A percentile compares a stretch with the other conserved stretches of the same genome.
Evolutionary conservation across 2,797 vertebrate genomes (phyloP).

Genomic region (Pangasius krempfi): DNA sequence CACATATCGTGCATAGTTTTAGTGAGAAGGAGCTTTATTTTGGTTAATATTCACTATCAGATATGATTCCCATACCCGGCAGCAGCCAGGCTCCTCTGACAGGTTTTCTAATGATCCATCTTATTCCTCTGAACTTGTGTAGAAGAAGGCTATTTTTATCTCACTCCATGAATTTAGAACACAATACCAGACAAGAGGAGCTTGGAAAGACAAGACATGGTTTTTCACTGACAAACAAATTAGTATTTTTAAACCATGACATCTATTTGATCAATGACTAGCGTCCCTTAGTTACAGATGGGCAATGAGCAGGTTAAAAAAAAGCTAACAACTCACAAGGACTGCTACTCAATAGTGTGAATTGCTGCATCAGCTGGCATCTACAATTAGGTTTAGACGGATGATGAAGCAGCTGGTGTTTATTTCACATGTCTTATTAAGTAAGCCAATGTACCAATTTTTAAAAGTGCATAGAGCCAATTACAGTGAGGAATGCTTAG

Average conservation of each 20-base stretch:
- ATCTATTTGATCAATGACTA: constrained; percentile 55
- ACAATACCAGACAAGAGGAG: constrained; percentile 12
- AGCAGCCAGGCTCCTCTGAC: constrained; percentile 24
- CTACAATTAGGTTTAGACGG: constrained; percentile 56
- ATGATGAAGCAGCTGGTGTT: constrained; percentile 51
- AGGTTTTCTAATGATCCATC: constrained; percentile 29
- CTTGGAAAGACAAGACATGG: constrained; percentile 5
- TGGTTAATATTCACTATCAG: constrained; percentile 16
- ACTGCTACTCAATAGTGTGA: constrained; percentile 58
- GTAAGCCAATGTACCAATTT: constrained; percentile 53
- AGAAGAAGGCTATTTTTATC: constrained; percentile 41
- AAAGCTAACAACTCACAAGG: constrained; percentile 43
- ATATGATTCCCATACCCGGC: not conserved
- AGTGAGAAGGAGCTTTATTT: not conserved
- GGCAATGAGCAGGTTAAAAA: constrained; percentile 43
- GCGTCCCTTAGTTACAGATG: constrained; percentile 36
- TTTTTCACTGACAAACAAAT: constrained; percentile 47
- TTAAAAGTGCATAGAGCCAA: constrained; percentile 16
- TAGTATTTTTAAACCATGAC: constrained; percentile 64
- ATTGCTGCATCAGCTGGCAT: constrained; percentile 58
- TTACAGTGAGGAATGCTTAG: not conserved
- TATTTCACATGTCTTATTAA: constrained; percentile 54
- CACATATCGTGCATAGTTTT: not conserved
- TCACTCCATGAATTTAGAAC: constrained; percentile 33
- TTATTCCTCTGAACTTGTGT: constrained; percentile 21